Evolutionary conservation across 2,113 vertebrate genomes (phyloP), one percentile per base, ranked within the genome.

Genomic region (Chauna torquata): DNA sequence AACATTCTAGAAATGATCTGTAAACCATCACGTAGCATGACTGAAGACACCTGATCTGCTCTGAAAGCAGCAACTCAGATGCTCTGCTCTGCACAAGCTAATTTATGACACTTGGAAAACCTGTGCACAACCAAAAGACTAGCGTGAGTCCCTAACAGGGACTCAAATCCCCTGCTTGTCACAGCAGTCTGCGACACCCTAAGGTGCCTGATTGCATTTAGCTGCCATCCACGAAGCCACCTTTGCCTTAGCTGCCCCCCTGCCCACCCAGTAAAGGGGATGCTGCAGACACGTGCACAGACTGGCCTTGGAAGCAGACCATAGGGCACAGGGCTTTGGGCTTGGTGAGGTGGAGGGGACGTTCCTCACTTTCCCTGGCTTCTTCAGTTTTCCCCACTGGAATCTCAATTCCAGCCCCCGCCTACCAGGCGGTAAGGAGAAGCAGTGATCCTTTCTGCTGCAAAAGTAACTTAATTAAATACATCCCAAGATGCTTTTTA

Each of bases 11-110:
- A 57, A 59, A 40, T 16, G 13, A 65, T 28, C 75, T 24, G 17
- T 59, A 78, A 93, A 49, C 36, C 2, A 8, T 27, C 54, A 9
- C 0, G 0, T 11, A 16, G 6, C 75, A 6, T 2, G 0, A 23
- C 12, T 55, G 45, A 65, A 59, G 82, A 27, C 59, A 68, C 34
- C 28, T 27, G 28, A 28, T 22, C 49, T 79, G 44, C 50, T 83
- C 44, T 8, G 59, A 30, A 42, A 25, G 34, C 45, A 25, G 25
- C 17, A 36, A 22, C 42, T 69, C 66, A 74, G 55, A 16, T 36
- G 42, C 54, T 16, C 8, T 7, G 59, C 65, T 78, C 28, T 24
- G 58, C 54, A 69, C 24, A 9, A 64, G 17, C 18, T 49, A n/a
- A 32, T 62, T 28, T 38, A 36, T 49, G 42, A 49, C 54, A n/a